Base-by-base conservation (phyloP, 2,888 invertebrate species). In the Apoderus coryli region DNA sequence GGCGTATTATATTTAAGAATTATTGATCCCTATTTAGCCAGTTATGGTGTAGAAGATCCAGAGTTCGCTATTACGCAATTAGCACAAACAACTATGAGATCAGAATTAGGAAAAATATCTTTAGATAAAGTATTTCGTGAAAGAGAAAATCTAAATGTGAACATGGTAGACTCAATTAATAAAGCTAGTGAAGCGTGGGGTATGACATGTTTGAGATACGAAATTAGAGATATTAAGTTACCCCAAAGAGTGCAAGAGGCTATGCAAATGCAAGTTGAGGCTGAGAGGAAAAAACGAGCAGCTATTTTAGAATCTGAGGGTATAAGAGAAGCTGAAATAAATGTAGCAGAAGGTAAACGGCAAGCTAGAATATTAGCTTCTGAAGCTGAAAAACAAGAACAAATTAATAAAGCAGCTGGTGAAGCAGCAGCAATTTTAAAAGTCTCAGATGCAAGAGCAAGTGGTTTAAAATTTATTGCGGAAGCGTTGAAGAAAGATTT, bases 181-280 rank as follows among this genome's bases (percentile, higher is more conserved):
- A 93, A 93, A 59, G 98, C 98, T 2, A 88, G 93, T 44, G 88
- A 85, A 57, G 88, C 92, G 0, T 99, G 98, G 98, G 98, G 98
- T 23, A 89, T 99, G 36, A 76, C 81, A 3, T 98, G 96, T 55
- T 69, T 96, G 37, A 71, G 98, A 54, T 92, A 92, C 56, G 90
- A 92, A 70, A 92, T 92, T 48, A 71, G 82, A 64, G 79, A 90
- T 52, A 88, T 92, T 49, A 78, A 76, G 53, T 62, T 93, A 39
- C 98, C 98, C 1, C 61, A 68, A 0, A 72, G 93, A 46, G 84
- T 98, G 2, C 89, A 95, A 52, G 95, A 96, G 58, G 98, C 98
- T 1, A 99, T 98, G 98, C 98, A 98, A 60, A 95, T 96, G 93
- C 98, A 98, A 64, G 98, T 99, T 1, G 96, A 98, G 61, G 98